These are phyloP conservation scores for Myotis pilosus DNA, from an alignment of 2,797 vertebrate species.

Conservation along the genomic window DNA sequence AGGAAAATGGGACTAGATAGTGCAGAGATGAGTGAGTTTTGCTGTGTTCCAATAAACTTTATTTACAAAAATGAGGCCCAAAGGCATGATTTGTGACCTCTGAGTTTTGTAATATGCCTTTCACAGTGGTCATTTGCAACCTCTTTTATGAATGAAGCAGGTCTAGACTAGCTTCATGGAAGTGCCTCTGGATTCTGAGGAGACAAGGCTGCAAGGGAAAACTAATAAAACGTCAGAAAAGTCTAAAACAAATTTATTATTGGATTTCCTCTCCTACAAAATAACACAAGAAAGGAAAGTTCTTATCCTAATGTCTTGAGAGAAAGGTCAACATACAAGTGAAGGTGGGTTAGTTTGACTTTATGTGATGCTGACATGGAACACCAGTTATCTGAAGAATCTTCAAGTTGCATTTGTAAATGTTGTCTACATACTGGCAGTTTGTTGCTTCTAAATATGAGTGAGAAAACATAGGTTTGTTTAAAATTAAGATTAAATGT, in stretches of 20 bases:
- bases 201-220: background rate
- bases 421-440: background rate
- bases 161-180: background rate
- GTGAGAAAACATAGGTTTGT: slow-evolving; percentile 45
- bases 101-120: background rate
- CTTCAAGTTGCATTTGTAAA: background rate
- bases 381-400: background rate
- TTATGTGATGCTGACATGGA: background rate
- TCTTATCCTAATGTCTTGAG: background rate
- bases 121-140: background rate
- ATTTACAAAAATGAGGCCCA: background rate
- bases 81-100: background rate
- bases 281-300: background rate
- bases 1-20: background rate
- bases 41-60: background rate
- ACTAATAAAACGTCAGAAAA: background rate
- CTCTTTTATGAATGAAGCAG: background rate
- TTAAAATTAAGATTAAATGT: slow-evolving; percentile 42
- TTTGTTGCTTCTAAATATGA: slow-evolving; percentile 21
- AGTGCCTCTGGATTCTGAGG: background rate
- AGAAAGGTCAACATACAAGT: background rate
- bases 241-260: background rate
- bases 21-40: background rate
- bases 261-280: background rate
- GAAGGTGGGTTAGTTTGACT: background rate